Evolutionary conservation across 2,113 vertebrate species (phyloP).

Genomic region (Hippocampus guttulatus): DNA sequence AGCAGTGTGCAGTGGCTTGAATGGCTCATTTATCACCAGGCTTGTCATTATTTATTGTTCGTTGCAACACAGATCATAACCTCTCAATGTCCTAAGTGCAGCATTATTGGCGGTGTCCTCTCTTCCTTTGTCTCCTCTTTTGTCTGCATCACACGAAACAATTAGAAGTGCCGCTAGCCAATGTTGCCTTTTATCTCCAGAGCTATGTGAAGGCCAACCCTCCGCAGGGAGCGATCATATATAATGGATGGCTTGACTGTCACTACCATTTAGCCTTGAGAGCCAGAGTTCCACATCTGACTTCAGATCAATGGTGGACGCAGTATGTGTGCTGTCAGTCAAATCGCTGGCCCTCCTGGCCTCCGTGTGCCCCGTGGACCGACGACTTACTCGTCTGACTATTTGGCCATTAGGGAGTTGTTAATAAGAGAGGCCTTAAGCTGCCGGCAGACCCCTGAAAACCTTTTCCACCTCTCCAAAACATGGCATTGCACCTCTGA

Average conservation of each 20-base stretch:
- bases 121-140: conserved; percentile 34
- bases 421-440: conserved; percentile 29
- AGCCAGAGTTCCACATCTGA: conserved; percentile 50
- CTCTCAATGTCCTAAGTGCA: conserved; percentile 44
- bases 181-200: conserved; percentile 47
- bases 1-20: conserved; percentile 15
- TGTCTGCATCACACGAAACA: conserved; percentile 54
- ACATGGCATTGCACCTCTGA: not conserved
- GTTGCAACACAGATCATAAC: conserved; percentile 33
- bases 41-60: conserved; percentile 41
- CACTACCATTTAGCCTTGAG: conserved; percentile 61
- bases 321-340: conserved; percentile 62
- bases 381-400: conserved; percentile 38
- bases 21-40: conserved; percentile 36
- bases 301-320: conserved; percentile 57
- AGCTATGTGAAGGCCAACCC: conserved; percentile 44
- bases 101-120: conserved; percentile 16
- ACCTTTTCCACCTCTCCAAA: conserved; percentile 2
- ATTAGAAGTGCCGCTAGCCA: conserved; percentile 49
- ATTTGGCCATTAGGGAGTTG: conserved; percentile 26
- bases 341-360: conserved; percentile 37
- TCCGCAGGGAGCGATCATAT: conserved; percentile 58
- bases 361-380: conserved; percentile 28
- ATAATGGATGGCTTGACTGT: conserved; percentile 63
- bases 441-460: conserved; percentile 15